Evolutionary conservation across 2,113 vertebrate species (phyloP).

Genomic region (Rattus rattus): DNA sequence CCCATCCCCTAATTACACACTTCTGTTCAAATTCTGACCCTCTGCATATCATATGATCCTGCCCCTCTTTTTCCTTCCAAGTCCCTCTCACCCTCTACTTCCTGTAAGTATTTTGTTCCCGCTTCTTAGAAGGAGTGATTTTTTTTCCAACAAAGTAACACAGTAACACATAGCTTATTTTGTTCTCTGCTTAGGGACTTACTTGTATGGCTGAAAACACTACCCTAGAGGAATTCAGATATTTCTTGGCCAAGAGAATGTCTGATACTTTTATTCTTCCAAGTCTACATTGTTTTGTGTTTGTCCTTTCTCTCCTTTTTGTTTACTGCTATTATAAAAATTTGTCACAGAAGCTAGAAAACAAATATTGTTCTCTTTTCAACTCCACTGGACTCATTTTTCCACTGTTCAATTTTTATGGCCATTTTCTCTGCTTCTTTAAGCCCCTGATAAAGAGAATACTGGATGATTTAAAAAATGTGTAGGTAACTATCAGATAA

Average conservation of each 20-base stretch:
- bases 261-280: not conserved
- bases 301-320: not conserved
- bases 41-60: too few relatives aligned
- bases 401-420: not conserved
- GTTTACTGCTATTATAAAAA: conserved; percentile 3
- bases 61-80: too few relatives aligned
- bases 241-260: not conserved
- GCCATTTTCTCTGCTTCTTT: not conserved
- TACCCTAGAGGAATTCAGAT: not conserved
- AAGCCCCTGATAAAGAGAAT: not conserved
- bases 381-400: not conserved
- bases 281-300: too few relatives aligned
- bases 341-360: not conserved
- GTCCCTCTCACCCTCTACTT: too few relatives aligned
- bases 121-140: too few relatives aligned
- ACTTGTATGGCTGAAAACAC: not conserved
- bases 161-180: not conserved
- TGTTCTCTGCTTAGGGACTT: not conserved
- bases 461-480: not conserved
- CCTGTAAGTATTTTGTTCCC: too few relatives aligned
- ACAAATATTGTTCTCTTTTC: not conserved
- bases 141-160: not conserved
- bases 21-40: too few relatives aligned
- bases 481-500: not conserved
- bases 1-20: too few relatives aligned